A percentile compares a stretch with the other conserved stretches of the same genome.
These are phyloP conservation scores for Rosalia funebris DNA, from an alignment of 2,888 invertebrate genomes.

Conservation along the genomic window DNA sequence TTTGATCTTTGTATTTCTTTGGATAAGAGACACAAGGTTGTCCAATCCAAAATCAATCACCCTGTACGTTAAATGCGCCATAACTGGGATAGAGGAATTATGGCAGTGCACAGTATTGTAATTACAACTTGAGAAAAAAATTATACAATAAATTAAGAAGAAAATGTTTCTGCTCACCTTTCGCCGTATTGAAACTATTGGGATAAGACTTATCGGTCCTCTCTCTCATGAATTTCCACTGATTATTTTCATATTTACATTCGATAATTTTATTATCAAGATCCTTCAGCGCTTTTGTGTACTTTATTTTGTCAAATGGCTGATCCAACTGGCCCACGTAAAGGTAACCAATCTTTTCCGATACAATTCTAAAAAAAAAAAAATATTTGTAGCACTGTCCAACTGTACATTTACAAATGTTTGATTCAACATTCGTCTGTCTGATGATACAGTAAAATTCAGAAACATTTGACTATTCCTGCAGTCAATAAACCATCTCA, in stretches of 20 bases:
- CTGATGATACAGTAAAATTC: background rate
- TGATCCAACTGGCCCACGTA: constrained; percentile 79
- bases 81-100: too few relatives aligned
- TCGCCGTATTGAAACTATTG: constrained; percentile 87
- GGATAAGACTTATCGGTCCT: constrained; percentile 97
- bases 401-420: too few relatives aligned
- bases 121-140: too few relatives aligned
- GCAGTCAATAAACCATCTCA: background rate
- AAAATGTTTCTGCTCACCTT: constrained; percentile 73
- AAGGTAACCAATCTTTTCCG: constrained; percentile 71
- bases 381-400: background rate
- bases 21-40: too few relatives aligned
- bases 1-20: too few relatives aligned
- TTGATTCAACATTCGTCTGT: background rate
- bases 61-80: too few relatives aligned
- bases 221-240: constrained; percentile 95
- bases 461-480: too few relatives aligned
- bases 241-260: constrained; percentile 82
- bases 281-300: constrained; percentile 80
- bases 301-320: constrained; percentile 80
- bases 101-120: too few relatives aligned
- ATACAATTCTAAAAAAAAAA: constrained; percentile 45
- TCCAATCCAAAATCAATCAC: too few relatives aligned
- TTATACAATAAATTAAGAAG: too few relatives aligned
- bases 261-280: constrained; percentile 95